These are phyloP conservation scores for Himalopsyche tibetana DNA, from an alignment of 2,888 invertebrate genomes.

Conservation along the genomic window DNA sequence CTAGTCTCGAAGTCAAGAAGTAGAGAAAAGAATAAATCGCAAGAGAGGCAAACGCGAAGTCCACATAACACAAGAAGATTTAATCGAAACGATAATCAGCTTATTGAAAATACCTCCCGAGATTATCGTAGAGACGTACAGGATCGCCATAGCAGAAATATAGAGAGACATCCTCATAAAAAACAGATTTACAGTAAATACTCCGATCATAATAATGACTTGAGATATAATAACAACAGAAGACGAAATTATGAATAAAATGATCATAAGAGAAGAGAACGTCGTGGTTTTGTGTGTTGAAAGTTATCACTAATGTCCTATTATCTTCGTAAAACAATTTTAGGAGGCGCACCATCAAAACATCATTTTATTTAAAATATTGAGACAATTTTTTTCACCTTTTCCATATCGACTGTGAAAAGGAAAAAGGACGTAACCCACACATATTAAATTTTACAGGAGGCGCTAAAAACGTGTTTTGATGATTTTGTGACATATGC, in stretches of 20 bases:
- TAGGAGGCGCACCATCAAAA: no score
- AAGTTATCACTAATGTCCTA: no score
- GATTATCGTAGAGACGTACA: background rate
- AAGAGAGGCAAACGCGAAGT: background rate
- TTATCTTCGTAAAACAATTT: no score
- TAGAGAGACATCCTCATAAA: background rate
- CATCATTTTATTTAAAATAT: no score
- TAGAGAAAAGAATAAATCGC: background rate
- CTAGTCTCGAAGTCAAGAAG: background rate
- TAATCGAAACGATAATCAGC: background rate
- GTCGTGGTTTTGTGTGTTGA: background rate
- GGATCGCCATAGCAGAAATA: background rate
- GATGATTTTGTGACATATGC: no score
- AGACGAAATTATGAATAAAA: background rate
- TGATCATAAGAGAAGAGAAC: background rate
- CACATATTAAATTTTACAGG: no score
- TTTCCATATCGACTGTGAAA: no score
- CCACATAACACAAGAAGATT: background rate
- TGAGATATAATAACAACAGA: background rate
- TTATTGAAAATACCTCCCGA: background rate
- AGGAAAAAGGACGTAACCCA: no score
- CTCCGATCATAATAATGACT: background rate
- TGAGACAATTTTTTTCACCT: no score
- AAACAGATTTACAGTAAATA: background rate
- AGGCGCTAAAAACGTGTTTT: no score